Base-by-base conservation (phyloP, 2,113 vertebrate species). In the Podarcis raffonei region DNA sequence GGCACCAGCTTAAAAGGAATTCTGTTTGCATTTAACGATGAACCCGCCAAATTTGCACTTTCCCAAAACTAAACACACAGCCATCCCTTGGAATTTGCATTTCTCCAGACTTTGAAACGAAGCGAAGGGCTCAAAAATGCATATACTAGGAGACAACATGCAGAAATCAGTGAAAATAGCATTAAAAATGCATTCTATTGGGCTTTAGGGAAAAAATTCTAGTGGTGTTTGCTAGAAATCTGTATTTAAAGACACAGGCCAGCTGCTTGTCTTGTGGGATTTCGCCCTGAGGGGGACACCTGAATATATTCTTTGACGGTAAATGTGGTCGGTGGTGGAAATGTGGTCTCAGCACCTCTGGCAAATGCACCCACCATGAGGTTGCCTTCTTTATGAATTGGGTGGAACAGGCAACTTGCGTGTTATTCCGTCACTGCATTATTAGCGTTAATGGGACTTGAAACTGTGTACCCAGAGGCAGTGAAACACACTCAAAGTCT, bases 391-490 rank as follows among this genome's bases (percentile, higher is more conserved):
- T 93, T 90, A 85, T 88, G 87, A 94, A 92, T 48, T 77, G 42
- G n/a, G 87, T 57, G 75, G 48, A 92, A 71, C 27, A 92, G 72
- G 39, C 42, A 80, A 25, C 13, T 92, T 2, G 68, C 37, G 87
- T 39, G 32, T 62, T 39, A 69, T 15, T 30, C 81, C 81, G 59
- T 87, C 42, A 85, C 90, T 85, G 91, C 89, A 77, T 91, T 90
- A 91, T 32, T 87, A 91, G 42, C 69, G 74, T 86, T 91, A 93
- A 94, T 93, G 83, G 88, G 62, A 92, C 42, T 93, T 92, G 90
- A 23, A 82, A 42, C 82, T 79, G 78, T 89, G 85, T 82, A 87
- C 91, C 90, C 89, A 77, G 0, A 0, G 89, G 87, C 72, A 69
- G 74, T 37, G 82, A 94, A 94, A 89, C 35, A 81, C 3, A 5